A percentile compares a stretch with the other conserved stretches of the same genome.
phyloP scores from a whole-genome alignment of 1,140 invertebrate species.

The Psix sp. region DNA sequence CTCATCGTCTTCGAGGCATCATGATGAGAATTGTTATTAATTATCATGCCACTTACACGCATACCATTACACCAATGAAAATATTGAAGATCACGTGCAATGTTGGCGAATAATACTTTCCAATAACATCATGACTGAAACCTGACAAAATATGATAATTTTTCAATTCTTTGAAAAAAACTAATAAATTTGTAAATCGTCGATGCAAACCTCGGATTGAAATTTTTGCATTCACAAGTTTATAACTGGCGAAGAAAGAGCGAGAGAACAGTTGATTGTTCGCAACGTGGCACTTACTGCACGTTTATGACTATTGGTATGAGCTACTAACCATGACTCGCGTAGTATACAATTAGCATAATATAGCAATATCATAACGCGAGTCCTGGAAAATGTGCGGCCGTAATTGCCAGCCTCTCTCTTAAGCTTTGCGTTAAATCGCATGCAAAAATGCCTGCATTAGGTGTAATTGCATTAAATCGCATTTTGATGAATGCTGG shows the following conservation, averaged over 20 bases:
- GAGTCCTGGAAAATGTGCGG: conserved; percentile 42
- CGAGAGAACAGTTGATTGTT: conserved; percentile 29
- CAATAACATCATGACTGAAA: too few species aligned
- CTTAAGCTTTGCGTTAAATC: conserved; percentile 39
- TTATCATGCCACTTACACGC: conserved; percentile 51
- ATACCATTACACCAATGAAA: too few species aligned
- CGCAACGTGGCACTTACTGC: conserved; percentile 30
- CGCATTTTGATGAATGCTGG: conserved; percentile 9
- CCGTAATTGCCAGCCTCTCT: conserved; percentile 28
- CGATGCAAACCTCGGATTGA: too few species aligned
- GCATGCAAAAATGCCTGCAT: conserved; percentile 30
- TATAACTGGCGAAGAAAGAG: neutral
- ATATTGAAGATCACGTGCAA: too few species aligned
- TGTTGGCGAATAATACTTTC: too few species aligned
- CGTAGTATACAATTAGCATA: conserved; percentile 48
- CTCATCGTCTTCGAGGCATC: conserved; percentile 29
- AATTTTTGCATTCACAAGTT: too few species aligned
- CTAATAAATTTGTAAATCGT: too few species aligned
- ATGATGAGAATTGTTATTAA: conserved; percentile 57
- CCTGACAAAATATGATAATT: too few species aligned
- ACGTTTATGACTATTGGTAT: conserved; percentile 56
- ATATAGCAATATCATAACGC: conserved; percentile 52
- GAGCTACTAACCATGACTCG: conserved; percentile 46
- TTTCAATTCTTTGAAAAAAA: too few species aligned
- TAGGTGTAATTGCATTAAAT: conserved; percentile 32